Evolutionary conservation across 2,888 invertebrate species (phyloP), one percentile per base, ranked within the genome.

Genomic region (Phrixothrix hirtus): DNA sequence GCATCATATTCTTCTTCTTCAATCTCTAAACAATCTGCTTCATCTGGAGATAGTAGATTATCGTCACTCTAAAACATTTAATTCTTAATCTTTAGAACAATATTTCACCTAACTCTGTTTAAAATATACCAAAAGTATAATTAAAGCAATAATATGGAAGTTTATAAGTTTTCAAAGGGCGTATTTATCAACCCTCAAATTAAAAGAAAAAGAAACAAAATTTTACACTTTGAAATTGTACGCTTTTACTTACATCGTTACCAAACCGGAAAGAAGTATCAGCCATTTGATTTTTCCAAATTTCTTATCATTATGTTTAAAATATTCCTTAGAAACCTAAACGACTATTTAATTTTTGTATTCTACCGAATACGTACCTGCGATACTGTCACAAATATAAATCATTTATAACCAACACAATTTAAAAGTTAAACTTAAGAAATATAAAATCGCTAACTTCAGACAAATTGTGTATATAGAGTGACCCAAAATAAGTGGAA

Each of bases 1-100:
- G 92, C 92, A 78, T 95, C 93, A 75, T 92, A 93, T 68, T 92
- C 92, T 58, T 91, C 92, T 59, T 91, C 92, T 2, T 85, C 84
- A 48, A 80, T 80, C 57, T 79, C 83, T 15, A 79, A 78, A 41
- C 71, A 70, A 56, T 84, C 85, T 31, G 82, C 84, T 66, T 85
- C 85, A 61, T 87, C 85, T n/a, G 70, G 68, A 47, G 69, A 64
- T 37, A 68, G 50, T 42, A 66, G 57, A 57, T 65, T 59, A 53
- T 72, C 72, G 39, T 69, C 72, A 66, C 72, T 71, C 71, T 74
- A 57, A 29, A 60, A n/a, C n/a, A n/a, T n/a, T n/a, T n/a, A n/a
- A n/a, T n/a, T n/a, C n/a, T 25, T 15, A 49, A 4, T 37, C 4
- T 27, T n/a, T 3, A 21, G 3, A 21, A 21, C 21, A 5, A 3